Evolutionary conservation across 1,140 invertebrate genomes (phyloP), one percentile per base, ranked within the genome.

Genomic region (Hypsibius dujardini): DNA sequence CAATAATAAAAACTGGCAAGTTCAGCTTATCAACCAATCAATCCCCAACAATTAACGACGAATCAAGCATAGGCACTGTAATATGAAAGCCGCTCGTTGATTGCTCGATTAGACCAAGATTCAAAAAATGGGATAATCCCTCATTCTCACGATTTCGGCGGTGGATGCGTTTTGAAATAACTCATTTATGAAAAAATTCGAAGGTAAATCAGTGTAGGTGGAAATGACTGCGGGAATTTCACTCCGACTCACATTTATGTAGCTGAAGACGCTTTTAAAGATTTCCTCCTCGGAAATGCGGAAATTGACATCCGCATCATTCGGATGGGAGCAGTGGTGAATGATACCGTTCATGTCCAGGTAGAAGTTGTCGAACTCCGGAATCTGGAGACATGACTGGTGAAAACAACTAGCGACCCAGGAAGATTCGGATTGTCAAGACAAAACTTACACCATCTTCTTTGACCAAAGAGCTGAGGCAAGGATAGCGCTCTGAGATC

Each of bases 361-460:
- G 79, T 96, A 97, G 75, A 97, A 84, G 81, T 96, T 95, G 80
- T 97, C 94, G 84, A 95, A 95, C 77, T 94, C 90, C 28, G 93
- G 92, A 77, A 96, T 89, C 91, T 96, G 80, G 7, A 84, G 84
- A 74, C 74, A 75, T 70, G 46, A 2, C n/a, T 7, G 59, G 50
- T 7, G n/a, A 56, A 7, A 7, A 7, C 7, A 7, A 7, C 50
- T 56, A n/a, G 50, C n/a, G 50, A 56, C n/a, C n/a, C n/a, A n/a
- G n/a, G n/a, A n/a, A n/a, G n/a, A n/a, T n/a, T 56, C 50, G 50
- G n/a, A 56, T n/a, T 56, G 50, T 7, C 50, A n/a, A 56, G 7
- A 56, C 50, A n/a, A 56, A 56, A 56, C 40, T 72, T 85, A 95
- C 92, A 86, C 95, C 89, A 82, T 93, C 87, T 79, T 96, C 92